phyloP scores from a whole-genome alignment of 2,113 vertebrate species.

The Pithys albifrons region DNA sequence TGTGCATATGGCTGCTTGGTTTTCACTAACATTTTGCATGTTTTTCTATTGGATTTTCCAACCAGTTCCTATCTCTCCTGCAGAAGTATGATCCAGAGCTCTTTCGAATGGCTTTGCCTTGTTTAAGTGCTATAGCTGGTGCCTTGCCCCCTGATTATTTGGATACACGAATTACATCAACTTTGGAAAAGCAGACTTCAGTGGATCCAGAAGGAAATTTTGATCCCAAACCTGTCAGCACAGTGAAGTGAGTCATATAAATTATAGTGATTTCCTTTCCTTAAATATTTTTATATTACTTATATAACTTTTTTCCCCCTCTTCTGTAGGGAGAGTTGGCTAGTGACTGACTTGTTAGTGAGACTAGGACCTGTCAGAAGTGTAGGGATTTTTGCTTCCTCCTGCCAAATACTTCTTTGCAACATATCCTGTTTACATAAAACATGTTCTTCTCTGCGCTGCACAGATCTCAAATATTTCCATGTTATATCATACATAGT shows the following conservation, averaged over 20 bases:
- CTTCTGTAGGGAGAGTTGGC: background rate
- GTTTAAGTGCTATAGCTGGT: slow-evolving; percentile 95
- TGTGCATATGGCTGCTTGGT: background rate
- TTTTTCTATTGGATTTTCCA: slow-evolving; percentile 75
- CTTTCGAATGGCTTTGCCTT: slow-evolving; percentile 97
- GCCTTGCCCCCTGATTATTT: slow-evolving; percentile 95
- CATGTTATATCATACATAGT: background rate
- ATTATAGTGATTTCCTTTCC: background rate
- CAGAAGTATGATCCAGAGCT: slow-evolving; percentile 96
- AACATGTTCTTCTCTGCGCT: background rate
- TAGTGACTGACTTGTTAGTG: background rate
- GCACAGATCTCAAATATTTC: background rate
- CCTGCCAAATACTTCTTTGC: background rate
- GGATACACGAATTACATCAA: slow-evolving; percentile 84
- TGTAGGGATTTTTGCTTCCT: background rate
- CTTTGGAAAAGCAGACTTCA: slow-evolving; percentile 88
- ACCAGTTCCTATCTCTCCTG: slow-evolving; percentile 73
- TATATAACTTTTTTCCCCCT: background rate
- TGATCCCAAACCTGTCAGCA: slow-evolving; percentile 95
- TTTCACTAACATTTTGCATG: slow-evolving; percentile 63
- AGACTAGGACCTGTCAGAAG: background rate
- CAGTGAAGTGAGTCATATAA: slow-evolving; percentile 85
- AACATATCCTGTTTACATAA: background rate
- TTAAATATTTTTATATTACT: background rate
- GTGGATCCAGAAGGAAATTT: slow-evolving; percentile 95